Base-by-base conservation (phyloP, 2,888 invertebrate genomes). In the Halictus ligatus region DNA sequence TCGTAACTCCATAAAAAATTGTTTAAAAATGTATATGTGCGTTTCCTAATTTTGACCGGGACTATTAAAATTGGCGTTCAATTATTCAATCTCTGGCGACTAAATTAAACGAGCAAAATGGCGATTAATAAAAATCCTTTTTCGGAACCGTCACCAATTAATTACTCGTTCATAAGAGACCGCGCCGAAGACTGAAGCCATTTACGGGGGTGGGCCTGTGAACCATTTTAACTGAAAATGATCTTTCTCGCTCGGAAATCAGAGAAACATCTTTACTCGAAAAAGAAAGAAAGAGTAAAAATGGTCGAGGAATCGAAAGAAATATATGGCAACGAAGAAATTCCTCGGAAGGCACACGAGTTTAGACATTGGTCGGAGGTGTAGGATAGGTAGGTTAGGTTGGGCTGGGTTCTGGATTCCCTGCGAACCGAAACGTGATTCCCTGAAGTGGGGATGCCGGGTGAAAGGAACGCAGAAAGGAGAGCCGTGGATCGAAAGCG, bases 401-500 rank as follows among this genome's bases (percentile, higher is more conserved):
- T 80, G 78, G 86, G 80, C 71, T 80, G 81, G 85, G 81, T 73
- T 76, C 80, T 85, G 75, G 78, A 78, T 78, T 83, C 82, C 48
- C 72, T 71, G 78, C 89, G 89, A 85, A 83, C 83, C 88, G 88
- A 90, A 89, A 88, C 80, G 80, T 80, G 78, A 78, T 75, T 81
- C 71, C 67, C 15, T 58, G 80, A 83, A 71, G 88, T 75, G 85
- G 80, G 89, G 83, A 88, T 84, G 43, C 76, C 80, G 81, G 67
- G 84, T 82, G 86, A 84, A 85, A 88, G 80, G 72, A 81, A 50
- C 64, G 82, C 89, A 77, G 85, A 86, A 84, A 85, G 84, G 80
- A 74, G 86, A 86, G 60, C 77, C 74, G 58, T 84, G 83, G 80
- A 86, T 89, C 83, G 87, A 83, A 88, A 87, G 81, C 87, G 80